Conservation (phyloP, 2,797 vertebrate species). For the Limnodromus scolopaceus region DNA sequence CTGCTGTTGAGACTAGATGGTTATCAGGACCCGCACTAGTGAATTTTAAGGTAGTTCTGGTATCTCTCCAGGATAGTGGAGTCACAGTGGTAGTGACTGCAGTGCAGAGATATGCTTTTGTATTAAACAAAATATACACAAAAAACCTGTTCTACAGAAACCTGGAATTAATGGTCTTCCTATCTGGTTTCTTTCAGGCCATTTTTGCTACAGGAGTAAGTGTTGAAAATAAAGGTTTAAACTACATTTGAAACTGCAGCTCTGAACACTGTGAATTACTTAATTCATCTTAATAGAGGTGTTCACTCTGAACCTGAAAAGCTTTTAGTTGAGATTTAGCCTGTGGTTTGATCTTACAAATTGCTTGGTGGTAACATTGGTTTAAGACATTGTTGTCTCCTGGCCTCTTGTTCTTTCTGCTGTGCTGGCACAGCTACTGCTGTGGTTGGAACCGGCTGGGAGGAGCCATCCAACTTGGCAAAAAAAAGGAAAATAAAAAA, state of each 20-base stretch:
- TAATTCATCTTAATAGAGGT: slow-evolving; percentile 60
- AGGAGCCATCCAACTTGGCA: background rate
- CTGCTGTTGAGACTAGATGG: slow-evolving; percentile 30
- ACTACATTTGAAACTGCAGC: background rate
- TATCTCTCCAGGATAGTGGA: background rate
- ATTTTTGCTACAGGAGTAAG: background rate
- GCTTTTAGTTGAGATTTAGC: slow-evolving; percentile 63
- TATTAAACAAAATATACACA: background rate
- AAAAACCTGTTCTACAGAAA: background rate
- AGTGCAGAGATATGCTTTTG: background rate
- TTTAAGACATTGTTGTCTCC: slow-evolving; percentile 41
- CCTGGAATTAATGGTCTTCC: background rate
- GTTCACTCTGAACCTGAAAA: slow-evolving; percentile 26
- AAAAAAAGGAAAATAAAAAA: background rate
- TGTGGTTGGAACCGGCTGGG: slow-evolving; percentile 22
- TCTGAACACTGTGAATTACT: slow-evolving; percentile 19
- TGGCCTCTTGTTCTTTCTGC: slow-evolving; percentile 17
- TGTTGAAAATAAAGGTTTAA: slow-evolving; percentile 23
- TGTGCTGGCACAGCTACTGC: background rate
- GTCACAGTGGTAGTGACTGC: background rate
- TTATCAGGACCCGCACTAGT: slow-evolving; percentile 20
- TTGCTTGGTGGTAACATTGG: slow-evolving; percentile 44
- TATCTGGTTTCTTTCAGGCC: background rate
- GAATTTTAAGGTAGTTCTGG: slow-evolving; percentile 39
- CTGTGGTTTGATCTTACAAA: slow-evolving; percentile 67